Evolutionary conservation across 1,140 invertebrate genomes (phyloP).

Genomic region (Oryctes rhinoceros): DNA sequence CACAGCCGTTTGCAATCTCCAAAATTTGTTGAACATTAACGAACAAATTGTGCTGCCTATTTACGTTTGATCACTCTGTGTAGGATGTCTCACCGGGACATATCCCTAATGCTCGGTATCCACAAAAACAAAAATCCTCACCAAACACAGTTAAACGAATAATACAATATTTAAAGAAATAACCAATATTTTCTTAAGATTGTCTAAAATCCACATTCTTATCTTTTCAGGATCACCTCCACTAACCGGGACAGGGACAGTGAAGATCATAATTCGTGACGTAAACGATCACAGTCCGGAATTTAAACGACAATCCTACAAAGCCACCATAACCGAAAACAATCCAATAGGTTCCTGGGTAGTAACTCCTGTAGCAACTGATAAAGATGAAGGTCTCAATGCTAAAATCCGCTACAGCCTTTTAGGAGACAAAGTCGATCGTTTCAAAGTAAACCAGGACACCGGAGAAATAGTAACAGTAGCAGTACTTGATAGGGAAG

Average conservation of each 20-base stretch:
- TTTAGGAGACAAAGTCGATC: conserved; percentile 79
- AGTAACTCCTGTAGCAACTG: conserved; percentile 75
- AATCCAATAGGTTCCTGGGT: conserved; percentile 75
- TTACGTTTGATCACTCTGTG: no score
- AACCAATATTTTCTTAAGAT: no score
- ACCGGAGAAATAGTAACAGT: conserved; percentile 80
- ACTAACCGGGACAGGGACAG: conserved; percentile 85
- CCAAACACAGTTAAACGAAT: no score
- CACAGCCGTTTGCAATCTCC: no score
- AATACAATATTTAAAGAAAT: no score
- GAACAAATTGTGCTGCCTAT: no score
- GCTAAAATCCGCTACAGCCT: conserved; percentile 84
- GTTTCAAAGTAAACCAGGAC: conserved; percentile 77
- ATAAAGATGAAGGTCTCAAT: conserved; percentile 85
- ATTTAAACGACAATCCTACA: conserved; percentile 81
- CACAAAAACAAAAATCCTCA: no score
- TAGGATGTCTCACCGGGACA: no score
- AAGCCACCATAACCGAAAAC: conserved; percentile 80
- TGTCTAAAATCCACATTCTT: no score
- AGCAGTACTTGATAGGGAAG: conserved; percentile 80
- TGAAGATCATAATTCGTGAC: conserved; percentile 89
- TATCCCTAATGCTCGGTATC: no score
- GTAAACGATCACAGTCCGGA: conserved; percentile 92
- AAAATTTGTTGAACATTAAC: no score
- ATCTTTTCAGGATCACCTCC: conserved; percentile 80